Evolutionary conservation across 2,888 invertebrate genomes (phyloP), one percentile per base, ranked within the genome.

Genomic region (Dynastes hyllus): DNA sequence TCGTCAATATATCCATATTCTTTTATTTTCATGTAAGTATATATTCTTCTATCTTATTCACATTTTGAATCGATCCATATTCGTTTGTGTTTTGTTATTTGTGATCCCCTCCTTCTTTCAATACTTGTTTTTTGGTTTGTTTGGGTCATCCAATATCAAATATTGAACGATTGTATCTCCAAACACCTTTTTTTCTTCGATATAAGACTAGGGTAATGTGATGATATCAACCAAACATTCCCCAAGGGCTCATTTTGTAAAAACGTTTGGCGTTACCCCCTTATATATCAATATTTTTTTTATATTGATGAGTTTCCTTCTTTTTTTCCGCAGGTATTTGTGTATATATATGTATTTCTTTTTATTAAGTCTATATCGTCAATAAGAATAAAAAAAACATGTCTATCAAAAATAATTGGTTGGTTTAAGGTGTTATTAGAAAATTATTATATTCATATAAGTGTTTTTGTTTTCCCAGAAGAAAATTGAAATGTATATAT

Each of bases 341-440:
- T 55, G 6, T 55, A 22, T 55, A 55, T 55, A 22, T 55, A 55
- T 55, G 8, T 3, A 32, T 2, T 16, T 55, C n/a, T 3, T 27
- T 32, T 27, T 63, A 29, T 61, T 61, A 63, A 63, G 51, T 69
- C 51, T 69, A 51, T 22, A 22, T 50, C 29, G 13, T 69, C 13
- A 50, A 69, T 66, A 66, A 66, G 66, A 16, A 40, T 66, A 13
- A 69, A 69, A 69, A 69, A 67, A 69, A 69, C 13, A 51, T 51
- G 27, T 69, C 69, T 69, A 69, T 69, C 69, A 69, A 69, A 69
- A 69, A 69, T 69, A 69, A 69, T 53, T 55, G 29, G 69, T 69
- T 67, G 67, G 45, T 27, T 45, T 67, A 67, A 32, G 45, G 67
- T 45, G 27, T 69, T 51, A 51, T 69, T 51, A 50, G 11, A 69